These are phyloP conservation scores for Formica exsecta DNA, from an alignment of 1,140 invertebrate species.

Conservation along the genomic window DNA sequence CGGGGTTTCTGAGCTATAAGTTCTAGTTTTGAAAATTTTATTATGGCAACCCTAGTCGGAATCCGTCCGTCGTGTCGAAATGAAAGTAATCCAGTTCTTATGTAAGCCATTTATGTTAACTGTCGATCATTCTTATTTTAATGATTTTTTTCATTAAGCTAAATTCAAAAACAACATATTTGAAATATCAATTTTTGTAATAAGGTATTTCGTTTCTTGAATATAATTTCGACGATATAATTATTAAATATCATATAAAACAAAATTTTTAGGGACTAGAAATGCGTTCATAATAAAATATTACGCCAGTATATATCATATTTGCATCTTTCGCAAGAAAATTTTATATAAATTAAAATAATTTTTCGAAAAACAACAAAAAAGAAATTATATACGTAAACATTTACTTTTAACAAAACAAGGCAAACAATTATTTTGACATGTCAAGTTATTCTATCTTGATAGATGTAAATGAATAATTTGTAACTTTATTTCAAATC, in stretches of 20 bases:
- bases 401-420: too few relatives aligned
- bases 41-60: too few relatives aligned
- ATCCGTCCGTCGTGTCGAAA: slow-evolving; percentile 19
- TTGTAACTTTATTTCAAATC: slow-evolving; percentile 23
- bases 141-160: background rate
- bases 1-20: too few relatives aligned
- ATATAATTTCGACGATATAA: background rate
- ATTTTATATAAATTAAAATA: background rate
- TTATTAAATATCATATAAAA: background rate
- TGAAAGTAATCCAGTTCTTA: slow-evolving; percentile 36
- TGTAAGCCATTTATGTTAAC: slow-evolving; percentile 5
- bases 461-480: background rate
- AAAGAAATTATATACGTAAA: background rate
- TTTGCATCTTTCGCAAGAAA: background rate
- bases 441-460: background rate
- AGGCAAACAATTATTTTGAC: background rate
- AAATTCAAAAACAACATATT: background rate
- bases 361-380: background rate
- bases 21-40: too few relatives aligned
- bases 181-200: background rate
- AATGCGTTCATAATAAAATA: background rate
- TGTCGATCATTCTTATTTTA: slow-evolving; percentile 30
- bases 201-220: background rate
- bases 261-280: background rate
- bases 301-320: background rate